phyloP scores from a whole-genome alignment of 1,140 invertebrate genomes.

The Trissolcus basalis region DNA sequence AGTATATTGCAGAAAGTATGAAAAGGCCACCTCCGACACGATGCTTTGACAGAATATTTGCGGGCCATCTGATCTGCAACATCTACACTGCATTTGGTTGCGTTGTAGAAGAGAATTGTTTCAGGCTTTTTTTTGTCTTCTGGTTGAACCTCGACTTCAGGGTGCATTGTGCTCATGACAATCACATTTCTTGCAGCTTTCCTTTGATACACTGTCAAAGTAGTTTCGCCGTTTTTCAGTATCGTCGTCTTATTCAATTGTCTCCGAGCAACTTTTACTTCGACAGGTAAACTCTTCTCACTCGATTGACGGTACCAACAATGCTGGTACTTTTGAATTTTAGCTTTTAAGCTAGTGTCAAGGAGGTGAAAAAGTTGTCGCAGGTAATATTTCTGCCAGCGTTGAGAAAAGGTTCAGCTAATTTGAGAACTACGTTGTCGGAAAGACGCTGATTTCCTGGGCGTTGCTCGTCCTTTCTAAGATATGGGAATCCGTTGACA shows the following conservation, averaged over 20 bases:
- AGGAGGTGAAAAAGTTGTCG: conserved; percentile 64
- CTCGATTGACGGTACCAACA: conserved; percentile 43
- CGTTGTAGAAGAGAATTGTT: conserved; percentile 14
- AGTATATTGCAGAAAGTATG: conserved; percentile 42
- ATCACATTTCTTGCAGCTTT: conserved; percentile 1
- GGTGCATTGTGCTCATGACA: conserved; percentile 4
- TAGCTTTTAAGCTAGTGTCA: conserved; percentile 36
- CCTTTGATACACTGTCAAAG: conserved; percentile 4
- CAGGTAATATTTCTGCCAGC: conserved; percentile 59
- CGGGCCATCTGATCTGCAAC: conserved; percentile 39
- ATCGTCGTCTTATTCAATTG: conserved; percentile 18
- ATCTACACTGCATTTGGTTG: conserved; percentile 29
- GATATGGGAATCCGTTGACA: conserved; percentile 67
- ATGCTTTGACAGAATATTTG: conserved; percentile 29
- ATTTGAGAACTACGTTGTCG: conserved; percentile 37
- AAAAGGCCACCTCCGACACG: conserved; percentile 22
- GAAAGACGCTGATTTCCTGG: conserved; percentile 20
- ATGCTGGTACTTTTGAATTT: conserved; percentile 41
- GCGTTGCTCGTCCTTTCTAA: conserved; percentile 62
- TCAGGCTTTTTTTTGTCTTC: conserved; percentile 8
- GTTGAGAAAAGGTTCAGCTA: conserved; percentile 49
- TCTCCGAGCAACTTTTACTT: not conserved
- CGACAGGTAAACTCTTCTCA: conserved; percentile 9
- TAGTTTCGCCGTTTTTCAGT: conserved; percentile 9
- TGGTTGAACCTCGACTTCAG: not conserved